Evolutionary conservation across 2,797 vertebrate species (phyloP), one percentile per base, ranked within the genome.

Genomic region (Phaenicophaeus curvirostris): DNA sequence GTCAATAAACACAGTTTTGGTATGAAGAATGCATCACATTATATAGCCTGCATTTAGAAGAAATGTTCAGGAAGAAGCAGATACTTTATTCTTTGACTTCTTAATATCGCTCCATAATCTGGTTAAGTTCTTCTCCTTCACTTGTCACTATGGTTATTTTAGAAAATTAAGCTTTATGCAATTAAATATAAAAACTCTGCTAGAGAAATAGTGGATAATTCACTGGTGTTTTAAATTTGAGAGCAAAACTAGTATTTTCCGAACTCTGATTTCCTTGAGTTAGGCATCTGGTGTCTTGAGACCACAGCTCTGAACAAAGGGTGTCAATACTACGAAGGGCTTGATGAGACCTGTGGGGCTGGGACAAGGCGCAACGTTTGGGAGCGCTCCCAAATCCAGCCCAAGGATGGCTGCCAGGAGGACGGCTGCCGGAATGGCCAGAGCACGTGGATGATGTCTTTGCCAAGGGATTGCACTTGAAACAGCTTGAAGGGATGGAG

Each of bases 361-460:
- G 42, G 61, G 20, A 39, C 0, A 2, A 33, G 31, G 23, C 7
- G 3, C 71, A 42, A 44, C 51, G 31, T 25, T 65, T 4, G 13
- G 69, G 54, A 81, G 19, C 2, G 3, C 53, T 73, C 69, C 68
- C 72, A 58, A 19, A 13, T 87, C 24, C 69, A 1, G 0, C n/a
- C 44, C 0, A 0, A 46, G 83, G 57, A 68, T 0, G 13, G 67
- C 18, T 12, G 27, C 30, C 1, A 0, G 31, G 2, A 57, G 72
- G 31, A 42, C 23, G 20, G 6, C 37, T 58, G 66, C 55, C 4
- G 0, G 12, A 5, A 46, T 77, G 61, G 27, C 65, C 5, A 6
- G 66, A 23, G 9, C 59, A 20, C 6, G 6, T 72, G 67, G 50
- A 35, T 0, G 3, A 13, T 5, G 1, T 33, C 76, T 71, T 89